Percentiles rank a stretch among this genome's conserved stretches.
phyloP scores from a whole-genome alignment of 2,797 vertebrate genomes.

The Holocentrus rufus region DNA sequence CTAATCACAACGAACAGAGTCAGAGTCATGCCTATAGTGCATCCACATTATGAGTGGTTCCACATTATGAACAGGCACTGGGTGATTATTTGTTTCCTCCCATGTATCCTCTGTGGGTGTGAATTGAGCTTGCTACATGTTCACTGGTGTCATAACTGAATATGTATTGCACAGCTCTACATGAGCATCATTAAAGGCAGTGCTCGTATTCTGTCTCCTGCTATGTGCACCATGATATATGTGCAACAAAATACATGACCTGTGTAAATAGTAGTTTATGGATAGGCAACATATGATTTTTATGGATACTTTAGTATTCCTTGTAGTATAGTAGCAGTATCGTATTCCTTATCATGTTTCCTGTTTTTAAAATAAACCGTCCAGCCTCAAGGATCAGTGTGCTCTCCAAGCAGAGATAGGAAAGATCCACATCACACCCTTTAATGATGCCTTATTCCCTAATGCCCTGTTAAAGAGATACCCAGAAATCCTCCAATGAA shows the following conservation, averaged over 20 bases:
- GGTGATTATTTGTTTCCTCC: conserved; percentile 11
- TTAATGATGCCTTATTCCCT: conserved; percentile 62
- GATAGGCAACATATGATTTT: conserved; percentile 11
- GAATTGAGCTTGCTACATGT: conserved; percentile 15
- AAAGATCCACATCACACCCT: conserved; percentile 50
- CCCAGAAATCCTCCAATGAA: conserved; percentile 74
- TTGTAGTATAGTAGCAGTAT: background rate
- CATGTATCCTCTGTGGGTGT: conserved; percentile 9
- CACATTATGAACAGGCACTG: background rate
- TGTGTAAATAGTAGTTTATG: conserved; percentile 7
- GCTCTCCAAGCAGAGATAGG: conserved; percentile 44
- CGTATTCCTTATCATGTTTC: background rate
- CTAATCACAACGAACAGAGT: background rate
- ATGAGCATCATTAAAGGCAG: conserved; percentile 14
- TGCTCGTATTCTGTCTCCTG: background rate
- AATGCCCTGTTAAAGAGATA: conserved; percentile 66
- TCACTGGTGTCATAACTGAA: conserved; percentile 13
- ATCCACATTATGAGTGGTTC: background rate
- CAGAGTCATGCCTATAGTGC: background rate
- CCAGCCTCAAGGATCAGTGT: conserved; percentile 7
- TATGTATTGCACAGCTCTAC: conserved; percentile 5
- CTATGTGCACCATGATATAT: background rate
- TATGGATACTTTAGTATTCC: background rate
- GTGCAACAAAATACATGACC: conserved; percentile 11
- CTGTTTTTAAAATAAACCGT: conserved; percentile 41